Evolutionary conservation across 1,140 invertebrate genomes (phyloP).

Genomic region (Mactra quadrangularis): DNA sequence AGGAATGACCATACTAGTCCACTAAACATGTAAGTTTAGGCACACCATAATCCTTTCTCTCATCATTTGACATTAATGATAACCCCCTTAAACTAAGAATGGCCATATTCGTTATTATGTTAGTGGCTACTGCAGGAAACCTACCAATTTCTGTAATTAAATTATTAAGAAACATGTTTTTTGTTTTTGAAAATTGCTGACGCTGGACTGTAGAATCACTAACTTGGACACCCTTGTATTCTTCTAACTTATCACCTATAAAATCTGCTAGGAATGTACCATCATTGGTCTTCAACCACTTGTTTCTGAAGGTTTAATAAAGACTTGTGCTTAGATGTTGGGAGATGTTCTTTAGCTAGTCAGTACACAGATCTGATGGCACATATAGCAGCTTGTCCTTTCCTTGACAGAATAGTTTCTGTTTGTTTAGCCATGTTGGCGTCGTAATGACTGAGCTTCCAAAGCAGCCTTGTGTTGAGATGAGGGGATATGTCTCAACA

Average conservation of each 20-base stretch:
- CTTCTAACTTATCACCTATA: background rate
- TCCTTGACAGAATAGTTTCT: background rate
- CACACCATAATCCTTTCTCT: constrained; percentile 5
- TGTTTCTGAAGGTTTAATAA: no score
- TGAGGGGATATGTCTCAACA: background rate
- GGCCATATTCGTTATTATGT: constrained; percentile 13
- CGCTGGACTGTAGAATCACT: background rate
- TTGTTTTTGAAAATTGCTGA: constrained; percentile 3
- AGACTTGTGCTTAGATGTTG: constrained; percentile 7
- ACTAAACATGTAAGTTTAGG: background rate
- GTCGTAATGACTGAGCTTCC: background rate
- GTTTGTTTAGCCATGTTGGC: background rate
- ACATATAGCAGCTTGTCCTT: background rate
- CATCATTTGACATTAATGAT: constrained; percentile 1
- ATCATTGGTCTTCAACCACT: constrained; percentile 28
- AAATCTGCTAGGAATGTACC: background rate
- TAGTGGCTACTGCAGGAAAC: constrained; percentile 7
- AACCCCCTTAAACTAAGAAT: background rate
- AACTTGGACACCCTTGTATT: constrained; percentile 8
- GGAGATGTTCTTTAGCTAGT: constrained; percentile 14
- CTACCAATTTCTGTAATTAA: constrained; percentile 12
- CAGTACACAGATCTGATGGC: background rate
- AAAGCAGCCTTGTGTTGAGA: background rate
- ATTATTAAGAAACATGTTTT: background rate
- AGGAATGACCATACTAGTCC: background rate